These are phyloP conservation scores for Heliornis fulica DNA, from an alignment of 2,113 vertebrate species.

Conservation along the genomic window DNA sequence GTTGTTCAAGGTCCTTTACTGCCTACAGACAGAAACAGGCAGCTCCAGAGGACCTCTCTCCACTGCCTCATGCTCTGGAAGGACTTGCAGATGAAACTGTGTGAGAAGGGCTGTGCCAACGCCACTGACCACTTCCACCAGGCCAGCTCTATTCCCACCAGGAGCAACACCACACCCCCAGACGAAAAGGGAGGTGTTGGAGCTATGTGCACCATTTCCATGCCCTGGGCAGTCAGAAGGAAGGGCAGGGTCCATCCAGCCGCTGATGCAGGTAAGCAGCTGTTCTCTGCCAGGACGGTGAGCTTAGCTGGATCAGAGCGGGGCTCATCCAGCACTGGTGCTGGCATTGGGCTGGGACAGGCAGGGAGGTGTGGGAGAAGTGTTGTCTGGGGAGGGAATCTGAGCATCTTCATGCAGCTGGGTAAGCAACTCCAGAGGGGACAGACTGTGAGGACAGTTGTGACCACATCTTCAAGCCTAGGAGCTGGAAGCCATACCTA, in stretches of 20 bases:
- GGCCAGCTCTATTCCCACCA: neutral
- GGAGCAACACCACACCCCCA: neutral
- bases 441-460: neutral
- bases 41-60: too few relatives aligned
- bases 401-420: neutral
- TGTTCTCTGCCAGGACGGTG: neutral
- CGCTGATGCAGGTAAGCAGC: neutral
- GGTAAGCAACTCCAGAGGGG: neutral
- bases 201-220: rapidly evolving
- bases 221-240: neutral
- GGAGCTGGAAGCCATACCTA: neutral
- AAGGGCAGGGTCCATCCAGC: neutral
- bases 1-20: neutral
- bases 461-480: neutral
- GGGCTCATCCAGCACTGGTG: neutral
- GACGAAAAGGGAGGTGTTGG: neutral
- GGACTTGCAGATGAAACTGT: neutral
- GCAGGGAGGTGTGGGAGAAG: neutral
- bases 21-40: too few relatives aligned
- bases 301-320: neutral
- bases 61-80: neutral
- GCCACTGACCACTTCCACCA: neutral
- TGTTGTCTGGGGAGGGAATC: neutral
- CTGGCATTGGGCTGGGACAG: neutral
- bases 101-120: neutral